These are phyloP conservation scores for Holothuria scabra DNA, from an alignment of 53 echinoderm and acorn worm genomes.

Conservation along the genomic window DNA sequence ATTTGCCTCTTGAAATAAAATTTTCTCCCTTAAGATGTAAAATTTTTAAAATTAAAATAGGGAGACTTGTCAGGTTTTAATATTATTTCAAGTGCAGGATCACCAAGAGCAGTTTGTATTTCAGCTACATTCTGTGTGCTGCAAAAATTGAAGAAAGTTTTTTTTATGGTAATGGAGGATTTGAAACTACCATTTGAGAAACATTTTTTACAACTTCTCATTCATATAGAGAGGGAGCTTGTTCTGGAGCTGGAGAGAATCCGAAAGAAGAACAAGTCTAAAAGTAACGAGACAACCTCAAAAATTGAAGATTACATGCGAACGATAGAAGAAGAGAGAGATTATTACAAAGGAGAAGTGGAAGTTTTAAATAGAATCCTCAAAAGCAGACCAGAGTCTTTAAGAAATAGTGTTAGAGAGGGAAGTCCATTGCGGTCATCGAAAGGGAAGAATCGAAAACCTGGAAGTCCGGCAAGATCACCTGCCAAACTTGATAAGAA, in stretches of 20 bases:
- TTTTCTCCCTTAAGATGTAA: no score
- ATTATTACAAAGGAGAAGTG: slow-evolving; percentile 97
- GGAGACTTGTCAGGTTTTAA: no score
- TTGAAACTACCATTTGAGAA: not conserved
- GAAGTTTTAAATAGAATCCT: slow-evolving; percentile 90
- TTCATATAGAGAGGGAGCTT: slow-evolving; percentile 82
- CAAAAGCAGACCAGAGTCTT: slow-evolving; percentile 57
- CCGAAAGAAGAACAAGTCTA: slow-evolving; percentile 72
- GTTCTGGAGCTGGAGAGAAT: slow-evolving; percentile 93
- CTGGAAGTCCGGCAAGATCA: slow-evolving; percentile 71
- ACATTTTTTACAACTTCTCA: no score
- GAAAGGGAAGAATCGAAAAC: slow-evolving; percentile 56
- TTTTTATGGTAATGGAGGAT: no score
- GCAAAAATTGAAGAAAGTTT: no score
- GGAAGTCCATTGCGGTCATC: slow-evolving; percentile 61
- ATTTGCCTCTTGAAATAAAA: no score
- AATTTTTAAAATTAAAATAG: no score
- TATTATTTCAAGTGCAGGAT: no score
- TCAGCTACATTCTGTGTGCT: no score
- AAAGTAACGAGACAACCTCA: slow-evolving; percentile 56
- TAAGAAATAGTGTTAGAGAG: slow-evolving; percentile 44
- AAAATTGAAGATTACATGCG: slow-evolving; percentile 81
- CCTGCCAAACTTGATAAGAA: slow-evolving; percentile 63
- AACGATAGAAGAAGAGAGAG: slow-evolving; percentile 93
- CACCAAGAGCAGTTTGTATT: no score